Evolutionary conservation across 2,113 vertebrate genomes (phyloP).

Genomic region (Bos indicus): DNA sequence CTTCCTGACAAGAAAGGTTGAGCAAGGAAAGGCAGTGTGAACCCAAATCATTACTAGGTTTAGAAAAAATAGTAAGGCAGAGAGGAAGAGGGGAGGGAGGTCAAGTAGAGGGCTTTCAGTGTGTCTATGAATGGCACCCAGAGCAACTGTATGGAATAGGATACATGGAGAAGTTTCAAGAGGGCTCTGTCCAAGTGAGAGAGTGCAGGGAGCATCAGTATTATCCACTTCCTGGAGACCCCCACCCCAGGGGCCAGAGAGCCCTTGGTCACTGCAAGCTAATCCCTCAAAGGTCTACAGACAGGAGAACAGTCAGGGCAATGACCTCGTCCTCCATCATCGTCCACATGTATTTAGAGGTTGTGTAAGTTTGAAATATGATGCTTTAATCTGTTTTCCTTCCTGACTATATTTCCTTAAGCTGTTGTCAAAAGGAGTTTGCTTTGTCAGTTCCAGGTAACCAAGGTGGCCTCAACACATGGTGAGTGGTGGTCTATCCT

Average conservation of each 20-base stretch:
- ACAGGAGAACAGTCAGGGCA: too few species aligned
- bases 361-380: not conserved
- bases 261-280: not conserved
- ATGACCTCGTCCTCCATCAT: rapidly evolving
- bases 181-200: not conserved
- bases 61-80: not conserved
- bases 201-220: not conserved
- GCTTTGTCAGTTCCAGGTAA: not conserved
- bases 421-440: not conserved
- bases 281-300: not conserved
- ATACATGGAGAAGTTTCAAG: not conserved
- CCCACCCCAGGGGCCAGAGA: not conserved
- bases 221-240: not conserved
- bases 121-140: not conserved
- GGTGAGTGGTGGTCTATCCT: not conserved
- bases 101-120: not conserved
- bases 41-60: not conserved
- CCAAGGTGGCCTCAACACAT: not conserved
- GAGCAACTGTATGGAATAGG: not conserved
- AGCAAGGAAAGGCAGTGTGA: not conserved
- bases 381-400: not conserved
- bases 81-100: too few species aligned
- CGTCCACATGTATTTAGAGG: not conserved
- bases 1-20: not conserved
- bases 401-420: not conserved